phyloP scores from a whole-genome alignment of 1,140 invertebrate genomes.

The Ceratoteleas bidentatus region DNA sequence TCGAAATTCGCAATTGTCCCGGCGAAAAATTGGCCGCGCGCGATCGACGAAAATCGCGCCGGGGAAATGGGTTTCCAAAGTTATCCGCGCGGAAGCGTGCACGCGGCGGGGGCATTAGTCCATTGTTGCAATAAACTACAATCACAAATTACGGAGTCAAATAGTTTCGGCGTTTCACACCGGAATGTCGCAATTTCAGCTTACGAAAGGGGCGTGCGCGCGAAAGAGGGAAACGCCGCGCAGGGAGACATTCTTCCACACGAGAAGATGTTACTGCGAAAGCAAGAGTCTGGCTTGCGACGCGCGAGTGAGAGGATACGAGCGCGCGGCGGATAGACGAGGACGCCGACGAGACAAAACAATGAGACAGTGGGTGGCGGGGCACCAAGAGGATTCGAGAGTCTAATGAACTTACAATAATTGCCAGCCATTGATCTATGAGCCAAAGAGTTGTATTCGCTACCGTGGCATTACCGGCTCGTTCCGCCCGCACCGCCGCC shows the following conservation, averaged over 20 bases:
- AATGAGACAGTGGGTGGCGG: constrained; percentile 5
- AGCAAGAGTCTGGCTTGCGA: constrained; percentile 65
- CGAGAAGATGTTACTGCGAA: constrained; percentile 71
- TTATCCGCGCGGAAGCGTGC: no score
- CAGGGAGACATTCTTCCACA: constrained; percentile 66
- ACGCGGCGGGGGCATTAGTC: no score
- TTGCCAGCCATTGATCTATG: constrained; percentile 81
- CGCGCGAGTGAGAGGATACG: constrained; percentile 39
- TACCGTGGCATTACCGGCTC: constrained; percentile 68
- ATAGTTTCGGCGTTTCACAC: no score
- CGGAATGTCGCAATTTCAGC: no score
- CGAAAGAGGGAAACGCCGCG: constrained; percentile 48
- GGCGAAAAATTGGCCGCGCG: no score
- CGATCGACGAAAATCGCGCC: no score
- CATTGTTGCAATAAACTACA: no score
- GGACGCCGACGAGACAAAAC: constrained; percentile 50
- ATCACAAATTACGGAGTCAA: no score
- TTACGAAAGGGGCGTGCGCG: constrained; percentile 65
- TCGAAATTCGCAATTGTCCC: no score
- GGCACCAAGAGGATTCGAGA: constrained; percentile 47
- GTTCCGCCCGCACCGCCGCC: constrained; percentile 24
- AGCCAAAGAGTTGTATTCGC: constrained; percentile 75
- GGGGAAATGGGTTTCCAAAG: no score
- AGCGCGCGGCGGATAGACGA: constrained; percentile 50
- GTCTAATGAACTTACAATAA: constrained; percentile 82